Percentiles rank a stretch among this genome's conserved stretches.
Evolutionary conservation across 2,113 vertebrate genomes (phyloP).

Genomic region (Myrmecobius fasciatus): DNA sequence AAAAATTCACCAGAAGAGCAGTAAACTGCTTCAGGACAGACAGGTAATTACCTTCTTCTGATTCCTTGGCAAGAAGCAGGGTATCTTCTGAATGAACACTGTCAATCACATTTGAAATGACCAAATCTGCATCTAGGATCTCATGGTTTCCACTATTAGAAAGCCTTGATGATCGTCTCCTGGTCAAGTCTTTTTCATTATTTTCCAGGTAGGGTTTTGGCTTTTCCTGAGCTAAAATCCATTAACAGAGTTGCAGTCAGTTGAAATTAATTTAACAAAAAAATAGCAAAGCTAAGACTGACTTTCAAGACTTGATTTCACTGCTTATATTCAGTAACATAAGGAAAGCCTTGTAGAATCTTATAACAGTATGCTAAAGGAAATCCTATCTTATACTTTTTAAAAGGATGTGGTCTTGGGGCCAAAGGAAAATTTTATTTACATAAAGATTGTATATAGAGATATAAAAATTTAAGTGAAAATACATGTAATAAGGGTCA

Average conservation of each 20-base stretch:
- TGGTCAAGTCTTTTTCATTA: conserved; percentile 83
- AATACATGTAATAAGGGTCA: conserved; percentile 2
- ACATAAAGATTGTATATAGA: too few relatives aligned
- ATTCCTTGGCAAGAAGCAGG: conserved; percentile 72
- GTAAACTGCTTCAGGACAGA: not conserved
- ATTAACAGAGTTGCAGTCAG: conserved; percentile 66
- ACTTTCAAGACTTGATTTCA: conserved; percentile 28
- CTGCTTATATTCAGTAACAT: conserved; percentile 15
- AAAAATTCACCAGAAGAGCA: conserved; percentile 11
- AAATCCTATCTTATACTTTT: conserved; percentile 51
- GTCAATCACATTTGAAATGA: conserved; percentile 73
- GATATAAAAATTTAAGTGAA: conserved; percentile 13
- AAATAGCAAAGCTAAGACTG: conserved; percentile 30
- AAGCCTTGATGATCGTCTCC: conserved; percentile 83
- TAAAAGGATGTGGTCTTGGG: conserved; percentile 32
- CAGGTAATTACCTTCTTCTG: conserved; percentile 80
- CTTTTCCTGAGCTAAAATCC: conserved; percentile 84
- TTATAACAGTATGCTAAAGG: conserved; percentile 19
- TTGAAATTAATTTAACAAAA: conserved; percentile 32
- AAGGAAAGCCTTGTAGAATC: conserved; percentile 26
- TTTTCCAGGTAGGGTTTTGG: conserved; percentile 80
- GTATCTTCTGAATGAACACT: conserved; percentile 75
- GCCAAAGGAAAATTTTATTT: conserved; percentile 46
- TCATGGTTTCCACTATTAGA: conserved; percentile 80
- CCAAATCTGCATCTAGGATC: conserved; percentile 74